These are phyloP conservation scores for Excalfactoria chinensis DNA, from an alignment of 2,113 vertebrate genomes.

Conservation along the genomic window DNA sequence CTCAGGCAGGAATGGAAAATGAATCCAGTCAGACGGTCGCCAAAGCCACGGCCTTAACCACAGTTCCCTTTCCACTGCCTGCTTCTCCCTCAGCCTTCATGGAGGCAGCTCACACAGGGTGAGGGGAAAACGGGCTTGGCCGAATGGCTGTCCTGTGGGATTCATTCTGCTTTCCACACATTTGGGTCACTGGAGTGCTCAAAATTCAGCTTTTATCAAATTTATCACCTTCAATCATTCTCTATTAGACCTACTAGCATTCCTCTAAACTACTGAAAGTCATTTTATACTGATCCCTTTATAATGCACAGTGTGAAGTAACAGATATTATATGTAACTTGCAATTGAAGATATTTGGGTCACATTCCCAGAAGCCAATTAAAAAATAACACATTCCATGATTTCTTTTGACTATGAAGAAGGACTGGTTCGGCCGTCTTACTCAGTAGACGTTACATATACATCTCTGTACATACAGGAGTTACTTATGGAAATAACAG, in stretches of 20 bases:
- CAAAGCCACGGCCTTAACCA: slow-evolving; percentile 38
- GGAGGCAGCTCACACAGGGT: fast-evolving
- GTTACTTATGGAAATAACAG: background rate
- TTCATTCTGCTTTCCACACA: background rate
- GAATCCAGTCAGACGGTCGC: slow-evolving; percentile 12
- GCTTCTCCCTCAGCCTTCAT: background rate
- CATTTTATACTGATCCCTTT: background rate
- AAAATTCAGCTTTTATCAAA: background rate
- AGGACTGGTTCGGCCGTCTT: background rate
- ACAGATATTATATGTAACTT: background rate
- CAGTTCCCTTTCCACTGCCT: background rate
- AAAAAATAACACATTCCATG: background rate
- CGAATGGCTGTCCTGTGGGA: background rate
- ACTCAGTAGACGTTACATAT: background rate
- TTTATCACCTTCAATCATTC: background rate
- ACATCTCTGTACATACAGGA: background rate
- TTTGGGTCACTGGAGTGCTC: background rate
- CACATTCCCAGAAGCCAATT: background rate
- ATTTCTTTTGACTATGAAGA: background rate
- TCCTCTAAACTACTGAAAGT: background rate
- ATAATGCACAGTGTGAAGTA: background rate
- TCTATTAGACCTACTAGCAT: background rate
- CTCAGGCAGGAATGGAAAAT: background rate
- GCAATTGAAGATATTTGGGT: background rate
- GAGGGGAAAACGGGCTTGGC: background rate